Evolutionary conservation across 2,888 invertebrate species (phyloP).

Genomic region (Drosophila testacea): DNA sequence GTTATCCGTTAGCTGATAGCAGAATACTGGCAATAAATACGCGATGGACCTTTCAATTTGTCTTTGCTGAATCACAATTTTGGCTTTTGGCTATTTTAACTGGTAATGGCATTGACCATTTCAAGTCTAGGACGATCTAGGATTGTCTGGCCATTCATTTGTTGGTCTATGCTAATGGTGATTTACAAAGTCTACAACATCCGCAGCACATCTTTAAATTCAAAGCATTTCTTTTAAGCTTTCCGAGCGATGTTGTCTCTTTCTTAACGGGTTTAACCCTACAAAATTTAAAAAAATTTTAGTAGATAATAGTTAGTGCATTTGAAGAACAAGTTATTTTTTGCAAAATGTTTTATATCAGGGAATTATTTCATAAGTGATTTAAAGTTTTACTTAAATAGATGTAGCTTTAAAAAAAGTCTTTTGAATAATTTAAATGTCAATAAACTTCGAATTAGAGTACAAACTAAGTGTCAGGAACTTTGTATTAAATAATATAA

Average conservation of each 20-base stretch:
- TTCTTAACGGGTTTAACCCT: not conserved
- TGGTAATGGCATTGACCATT: not conserved
- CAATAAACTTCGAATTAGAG: no score
- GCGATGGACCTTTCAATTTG: slow-evolving; percentile 29
- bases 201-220: slow-evolving; percentile 44
- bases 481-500: no score
- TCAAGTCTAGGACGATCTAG: not conserved
- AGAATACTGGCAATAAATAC: slow-evolving; percentile 25
- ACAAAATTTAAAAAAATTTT: not conserved
- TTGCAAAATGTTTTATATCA: no score
- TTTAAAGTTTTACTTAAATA: no score
- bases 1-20: slow-evolving; percentile 11
- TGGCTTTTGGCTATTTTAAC: slow-evolving; percentile 5
- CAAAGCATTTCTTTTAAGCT: slow-evolving; percentile 27
- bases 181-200: slow-evolving; percentile 23
- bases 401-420: no score
- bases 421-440: no score
- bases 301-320: not conserved
- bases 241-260: not conserved
- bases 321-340: not conserved
- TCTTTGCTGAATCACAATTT: slow-evolving; percentile 21
- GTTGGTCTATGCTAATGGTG: slow-evolving; percentile 40
- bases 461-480: no score
- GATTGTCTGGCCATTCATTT: slow-evolving; percentile 8
- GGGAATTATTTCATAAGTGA: no score